Base-by-base conservation (phyloP, 2,888 invertebrate species). In the Stictocephala bisonia region DNA sequence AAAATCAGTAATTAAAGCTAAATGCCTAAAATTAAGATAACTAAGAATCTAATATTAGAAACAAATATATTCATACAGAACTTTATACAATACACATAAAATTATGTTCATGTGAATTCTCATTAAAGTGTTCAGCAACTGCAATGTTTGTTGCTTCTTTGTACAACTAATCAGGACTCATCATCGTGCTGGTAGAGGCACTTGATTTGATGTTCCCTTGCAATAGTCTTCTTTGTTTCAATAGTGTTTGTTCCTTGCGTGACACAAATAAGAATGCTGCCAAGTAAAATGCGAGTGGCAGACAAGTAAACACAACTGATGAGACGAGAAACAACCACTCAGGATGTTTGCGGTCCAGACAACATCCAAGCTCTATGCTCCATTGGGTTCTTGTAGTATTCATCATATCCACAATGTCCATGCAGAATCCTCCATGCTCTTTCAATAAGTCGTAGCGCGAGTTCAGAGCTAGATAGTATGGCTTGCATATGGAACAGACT, bases 351-450 rank as follows among this genome's bases (percentile, higher is more conserved):
- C 88, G 84, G 58, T 87, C 84, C 79, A 86, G 85, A 77, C 88
- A 88, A 80, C 91, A 91, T 60, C 87, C 86, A 7, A 86, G 83
- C 51, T 80, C 82, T 79, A 86, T 85, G 80, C 90, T 90, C 91
- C 90, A 91, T 73, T 85, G 84, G 72, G 84, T 85, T 81, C 90
- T 86, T 53, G 90, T 90, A 2, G 85, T 84, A 83, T 91, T 90
- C 89, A 91, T 74, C 77, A 88, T 84, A 83, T 91, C 90, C 1
- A 90, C 88, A 77, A 90, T 86, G 81, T 91, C 91, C 88, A 91
- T 89, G 79, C 91, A 91, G 73, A 90, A 85, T 73, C 88, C 88
- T 70, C 85, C 83, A n/a, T n/a, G n/a, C 73, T 88, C 89, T 77
- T 84, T 89, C 71, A 90, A 83, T 29, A 86, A 84, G 79, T 86